Conservation (phyloP, 1,140 invertebrate species). For the Ooceraea biroi region DNA sequence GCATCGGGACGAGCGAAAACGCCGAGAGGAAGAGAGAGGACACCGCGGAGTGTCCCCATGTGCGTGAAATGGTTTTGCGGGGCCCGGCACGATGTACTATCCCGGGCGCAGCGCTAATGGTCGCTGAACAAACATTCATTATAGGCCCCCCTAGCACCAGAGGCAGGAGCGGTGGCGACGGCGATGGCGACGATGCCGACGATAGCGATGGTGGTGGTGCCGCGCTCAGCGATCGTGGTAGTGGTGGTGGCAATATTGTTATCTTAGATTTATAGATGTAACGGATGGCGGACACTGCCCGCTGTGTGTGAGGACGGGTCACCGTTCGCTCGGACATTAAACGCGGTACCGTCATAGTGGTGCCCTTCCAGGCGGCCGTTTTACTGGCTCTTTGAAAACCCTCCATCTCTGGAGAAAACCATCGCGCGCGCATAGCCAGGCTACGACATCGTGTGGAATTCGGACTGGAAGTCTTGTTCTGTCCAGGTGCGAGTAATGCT, state of each 20-base stretch:
- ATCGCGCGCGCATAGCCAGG: background rate
- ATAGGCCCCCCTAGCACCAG: slow-evolving; percentile 72
- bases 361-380: slow-evolving; percentile 68
- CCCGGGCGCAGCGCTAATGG: slow-evolving; percentile 83
- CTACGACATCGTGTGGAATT: background rate
- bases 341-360: slow-evolving; percentile 77
- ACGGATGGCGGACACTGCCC: slow-evolving; percentile 84
- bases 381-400: slow-evolving; percentile 45
- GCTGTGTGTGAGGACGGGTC: slow-evolving; percentile 79
- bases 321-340: slow-evolving; percentile 81
- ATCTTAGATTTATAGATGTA: slow-evolving; percentile 87
- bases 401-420: slow-evolving; percentile 20
- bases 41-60: slow-evolving; percentile 77
- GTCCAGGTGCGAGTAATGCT: background rate
- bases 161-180: slow-evolving; percentile 37
- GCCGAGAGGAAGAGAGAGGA: too few relatives aligned
- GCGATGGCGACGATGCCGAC: slow-evolving; percentile 56
- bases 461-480: background rate
- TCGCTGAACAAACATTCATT: slow-evolving; percentile 86
- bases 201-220: slow-evolving; percentile 25
- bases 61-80: slow-evolving; percentile 83
- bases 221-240: slow-evolving; percentile 10
- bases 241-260: slow-evolving; percentile 82
- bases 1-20: slow-evolving; percentile 13
- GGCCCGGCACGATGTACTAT: slow-evolving; percentile 69